Evolutionary conservation across 92 coral and sea anemone species (phyloP), one percentile per base, ranked within the genome.

Genomic region (Actinernus sp.): DNA sequence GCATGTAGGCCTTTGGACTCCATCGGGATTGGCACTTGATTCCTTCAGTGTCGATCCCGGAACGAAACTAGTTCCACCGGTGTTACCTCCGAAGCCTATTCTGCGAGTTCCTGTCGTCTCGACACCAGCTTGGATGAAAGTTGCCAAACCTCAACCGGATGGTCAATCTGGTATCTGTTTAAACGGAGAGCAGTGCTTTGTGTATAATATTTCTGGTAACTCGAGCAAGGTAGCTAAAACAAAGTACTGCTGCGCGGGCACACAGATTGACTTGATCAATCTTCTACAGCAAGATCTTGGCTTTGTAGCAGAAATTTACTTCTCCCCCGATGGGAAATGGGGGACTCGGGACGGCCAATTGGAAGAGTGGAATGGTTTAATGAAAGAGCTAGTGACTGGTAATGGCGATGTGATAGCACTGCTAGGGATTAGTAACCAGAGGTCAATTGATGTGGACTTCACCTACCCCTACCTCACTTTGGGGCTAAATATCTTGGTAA

Each of bases 401-500:
- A 76, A 63, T 26, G 85, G 61, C 2, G 88, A 87, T 44, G 50
- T 87, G 27, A 85, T 57, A 1, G 65, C 84, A 25, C 70, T 82
- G 8, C 71, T 87, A 55, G 58, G 81, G 3, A 47, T 57, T 11
- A 82, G 49, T 53, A 23, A 29, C 32, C 16, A 30, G 9, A 72
- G 93, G 30, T 34, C 45, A 12, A 41, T 34, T 38, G 57, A 46
- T 4, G 59, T 87, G 4, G 76, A 64, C 12, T 61, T 74, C 37
- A 33, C 68, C 13, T 68, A 87, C n/a, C 93, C 93, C 1, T 59
- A 58, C 20, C 55, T 75, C 43, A 29, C 82, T 12, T 31, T 78
- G 1, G 84, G 76, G 1, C 34, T 87, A 43, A 87, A 81, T 66
- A 87, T 87, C 18, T 9, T 87, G 41, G 93, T 87, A 6, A 16